These are phyloP conservation scores for Euura lappo DNA, from an alignment of 1,140 invertebrate genomes.

Conservation along the genomic window DNA sequence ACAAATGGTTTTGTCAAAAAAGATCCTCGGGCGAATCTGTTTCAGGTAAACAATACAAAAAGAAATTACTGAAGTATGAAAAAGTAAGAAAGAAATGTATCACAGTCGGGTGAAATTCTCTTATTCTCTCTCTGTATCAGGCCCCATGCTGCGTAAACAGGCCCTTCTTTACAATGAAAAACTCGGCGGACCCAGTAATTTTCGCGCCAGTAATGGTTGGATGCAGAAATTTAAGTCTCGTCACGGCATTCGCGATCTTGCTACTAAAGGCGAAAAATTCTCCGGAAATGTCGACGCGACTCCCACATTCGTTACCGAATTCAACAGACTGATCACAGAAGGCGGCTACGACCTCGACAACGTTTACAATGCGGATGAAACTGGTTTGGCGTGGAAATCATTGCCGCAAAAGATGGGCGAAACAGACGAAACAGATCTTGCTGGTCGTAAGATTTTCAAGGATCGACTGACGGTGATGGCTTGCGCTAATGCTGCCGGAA, in stretches of 20 bases:
- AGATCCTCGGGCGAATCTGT: too few relatives aligned
- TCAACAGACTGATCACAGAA: conserved; percentile 6
- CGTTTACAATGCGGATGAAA: conserved; percentile 23
- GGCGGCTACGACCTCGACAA: conserved; percentile 13
- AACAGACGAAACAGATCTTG: conserved; percentile 7
- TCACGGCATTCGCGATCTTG: conserved; percentile 10
- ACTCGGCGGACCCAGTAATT: neutral
- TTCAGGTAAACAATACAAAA: too few relatives aligned
- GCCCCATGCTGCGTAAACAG: too few relatives aligned
- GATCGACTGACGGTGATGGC: conserved; percentile 25
- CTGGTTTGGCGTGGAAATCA: conserved; percentile 17
- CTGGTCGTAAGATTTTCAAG: conserved; percentile 12
- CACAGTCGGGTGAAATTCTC: too few relatives aligned
- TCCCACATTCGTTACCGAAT: conserved; percentile 4
- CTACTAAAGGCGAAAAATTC: conserved; percentile 19
- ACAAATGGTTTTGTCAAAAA: too few relatives aligned
- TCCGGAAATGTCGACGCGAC: conserved; percentile 17
- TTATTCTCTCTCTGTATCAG: too few relatives aligned
- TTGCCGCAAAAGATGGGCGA: conserved; percentile 13
- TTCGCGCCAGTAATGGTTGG: neutral
- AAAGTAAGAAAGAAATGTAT: too few relatives aligned
- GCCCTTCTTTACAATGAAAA: neutral
- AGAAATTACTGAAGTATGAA: too few relatives aligned
- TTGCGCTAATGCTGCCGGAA: conserved; percentile 45
- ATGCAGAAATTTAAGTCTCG: neutral